Evolutionary conservation across 2,888 invertebrate species (phyloP).

Genomic region (Chaitophorus viminalis): DNA sequence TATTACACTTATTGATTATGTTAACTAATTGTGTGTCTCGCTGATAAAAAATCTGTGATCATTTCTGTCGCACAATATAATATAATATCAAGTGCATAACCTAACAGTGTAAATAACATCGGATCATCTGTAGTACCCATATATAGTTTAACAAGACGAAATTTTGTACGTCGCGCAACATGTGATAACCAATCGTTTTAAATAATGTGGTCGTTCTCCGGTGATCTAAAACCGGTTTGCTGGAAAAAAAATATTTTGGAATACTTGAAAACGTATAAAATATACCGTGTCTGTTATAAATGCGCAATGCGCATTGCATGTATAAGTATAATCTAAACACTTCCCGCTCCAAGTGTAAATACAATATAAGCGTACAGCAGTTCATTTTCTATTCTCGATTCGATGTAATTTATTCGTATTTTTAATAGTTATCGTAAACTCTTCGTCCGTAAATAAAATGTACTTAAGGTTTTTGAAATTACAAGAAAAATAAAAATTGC

Average conservation of each 20-base stretch:
- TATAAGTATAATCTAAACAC: background rate
- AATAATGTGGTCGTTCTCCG: background rate
- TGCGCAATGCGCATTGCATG: too few species aligned
- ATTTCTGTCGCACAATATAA: too few species aligned
- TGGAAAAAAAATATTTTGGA: background rate
- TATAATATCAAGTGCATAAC: background rate
- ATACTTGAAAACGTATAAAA: slow-evolving; percentile 8
- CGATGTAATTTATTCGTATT: background rate
- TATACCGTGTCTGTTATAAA: background rate
- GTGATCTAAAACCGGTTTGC: slow-evolving; percentile 25
- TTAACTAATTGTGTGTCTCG: too few species aligned
- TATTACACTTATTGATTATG: too few species aligned
- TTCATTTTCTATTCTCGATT: background rate
- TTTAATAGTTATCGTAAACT: background rate
- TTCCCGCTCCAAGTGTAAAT: background rate
- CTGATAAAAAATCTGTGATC: too few species aligned
- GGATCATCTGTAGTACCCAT: too few species aligned
- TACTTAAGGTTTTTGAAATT: background rate
- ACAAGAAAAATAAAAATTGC: background rate
- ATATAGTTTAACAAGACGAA: background rate
- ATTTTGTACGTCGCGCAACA: background rate
- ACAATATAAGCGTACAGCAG: background rate
- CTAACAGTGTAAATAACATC: background rate
- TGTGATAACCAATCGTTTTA: background rate
- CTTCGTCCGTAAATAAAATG: background rate